A percentile compares a stretch with the other conserved stretches of the same genome.
Evolutionary conservation across 2,113 vertebrate species (phyloP).

Genomic region (Charina bottae): DNA sequence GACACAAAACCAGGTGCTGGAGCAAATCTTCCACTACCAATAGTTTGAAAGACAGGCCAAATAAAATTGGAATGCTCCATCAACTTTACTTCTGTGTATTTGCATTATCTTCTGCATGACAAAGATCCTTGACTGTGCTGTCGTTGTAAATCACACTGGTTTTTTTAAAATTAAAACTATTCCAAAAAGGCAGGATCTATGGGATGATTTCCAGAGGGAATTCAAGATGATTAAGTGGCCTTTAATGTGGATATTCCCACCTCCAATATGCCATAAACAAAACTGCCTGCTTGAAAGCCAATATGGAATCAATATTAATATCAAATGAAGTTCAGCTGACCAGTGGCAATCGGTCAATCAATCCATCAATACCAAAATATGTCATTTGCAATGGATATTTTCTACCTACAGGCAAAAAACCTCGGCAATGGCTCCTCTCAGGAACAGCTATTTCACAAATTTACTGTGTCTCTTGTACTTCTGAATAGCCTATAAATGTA

Average conservation of each 20-base stretch:
- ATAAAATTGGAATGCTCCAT: constrained; percentile 32
- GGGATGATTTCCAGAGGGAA: constrained; percentile 63
- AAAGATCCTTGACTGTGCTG: constrained; percentile 41
- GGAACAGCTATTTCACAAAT: background rate
- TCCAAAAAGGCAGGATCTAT: constrained; percentile 37
- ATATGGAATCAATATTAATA: constrained; percentile 7
- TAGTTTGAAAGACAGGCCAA: constrained; percentile 1
- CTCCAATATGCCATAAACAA: constrained; percentile 39
- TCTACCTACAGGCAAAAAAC: background rate
- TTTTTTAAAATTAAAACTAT: constrained; percentile 36
- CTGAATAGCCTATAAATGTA: background rate
- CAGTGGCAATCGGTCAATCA: background rate
- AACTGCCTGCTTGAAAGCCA: background rate
- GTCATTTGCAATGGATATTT: background rate
- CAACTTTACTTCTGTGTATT: background rate
- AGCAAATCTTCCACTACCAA: background rate
- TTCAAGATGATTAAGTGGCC: constrained; percentile 55
- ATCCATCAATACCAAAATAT: background rate
- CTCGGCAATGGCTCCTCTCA: background rate
- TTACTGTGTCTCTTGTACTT: background rate
- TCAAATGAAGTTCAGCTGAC: background rate
- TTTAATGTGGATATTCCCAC: constrained; percentile 51
- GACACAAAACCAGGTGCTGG: background rate
- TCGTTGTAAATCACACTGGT: constrained; percentile 26
- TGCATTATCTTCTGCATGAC: constrained; percentile 19